A percentile compares a stretch with the other conserved stretches of the same genome.
Conservation (phyloP, 1,140 invertebrate species). For the Parasteatoda tepidariorum region DNA sequence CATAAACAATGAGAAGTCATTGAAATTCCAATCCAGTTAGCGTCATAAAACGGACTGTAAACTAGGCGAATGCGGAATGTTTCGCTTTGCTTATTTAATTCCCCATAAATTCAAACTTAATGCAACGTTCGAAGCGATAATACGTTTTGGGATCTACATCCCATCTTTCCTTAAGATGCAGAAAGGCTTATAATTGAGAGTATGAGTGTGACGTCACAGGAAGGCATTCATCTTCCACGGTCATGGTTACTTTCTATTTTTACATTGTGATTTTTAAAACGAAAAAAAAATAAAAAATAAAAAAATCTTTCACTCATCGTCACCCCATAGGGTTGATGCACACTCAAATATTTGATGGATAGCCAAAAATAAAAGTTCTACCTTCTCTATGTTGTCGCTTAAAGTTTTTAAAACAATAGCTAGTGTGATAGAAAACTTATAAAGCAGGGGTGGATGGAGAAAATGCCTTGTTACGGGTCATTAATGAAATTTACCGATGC, state of each 20-base stretch:
- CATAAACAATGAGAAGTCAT: too few species aligned
- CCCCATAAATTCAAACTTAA: too few species aligned
- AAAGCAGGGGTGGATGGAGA: neutral
- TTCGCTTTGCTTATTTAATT: too few species aligned
- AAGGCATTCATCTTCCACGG: conserved; percentile 60
- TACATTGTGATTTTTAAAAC: conserved; percentile 61
- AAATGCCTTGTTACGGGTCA: conserved; percentile 56
- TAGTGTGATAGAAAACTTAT: neutral
- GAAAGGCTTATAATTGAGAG: too few species aligned
- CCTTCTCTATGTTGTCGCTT: neutral
- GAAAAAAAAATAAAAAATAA: too few species aligned
- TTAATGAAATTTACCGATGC: conserved; percentile 57
- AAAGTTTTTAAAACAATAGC: neutral
- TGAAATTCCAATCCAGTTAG: too few species aligned
- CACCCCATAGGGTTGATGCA: conserved; percentile 55
- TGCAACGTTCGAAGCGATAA: too few species aligned
- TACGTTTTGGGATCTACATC: too few species aligned
- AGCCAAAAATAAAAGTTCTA: conserved; percentile 53
- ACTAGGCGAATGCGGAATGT: too few species aligned
- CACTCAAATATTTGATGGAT: conserved; percentile 60
- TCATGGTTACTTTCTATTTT: conserved; percentile 57
- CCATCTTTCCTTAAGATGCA: too few species aligned
- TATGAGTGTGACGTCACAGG: conserved; percentile 59
- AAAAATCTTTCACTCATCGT: conserved; percentile 58
- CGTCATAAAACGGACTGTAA: too few species aligned